phyloP scores from a whole-genome alignment of 1,140 invertebrate genomes.

The Drosophila kikkawai region DNA sequence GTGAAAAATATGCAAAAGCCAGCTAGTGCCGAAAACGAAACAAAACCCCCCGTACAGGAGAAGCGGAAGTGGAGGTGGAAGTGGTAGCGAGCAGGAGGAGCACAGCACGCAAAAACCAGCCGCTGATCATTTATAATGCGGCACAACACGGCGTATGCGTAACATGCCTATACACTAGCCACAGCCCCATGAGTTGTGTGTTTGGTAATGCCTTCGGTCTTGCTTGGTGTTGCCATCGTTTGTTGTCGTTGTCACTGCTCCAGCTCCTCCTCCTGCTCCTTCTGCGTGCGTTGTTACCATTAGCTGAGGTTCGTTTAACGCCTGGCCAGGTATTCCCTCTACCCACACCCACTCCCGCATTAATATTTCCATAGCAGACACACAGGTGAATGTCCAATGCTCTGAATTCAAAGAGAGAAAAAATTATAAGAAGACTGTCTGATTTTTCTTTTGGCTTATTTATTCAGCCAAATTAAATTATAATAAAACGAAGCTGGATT shows the following conservation, averaged over 20 bases:
- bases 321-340: conserved; percentile 33
- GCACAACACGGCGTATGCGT: conserved; percentile 74
- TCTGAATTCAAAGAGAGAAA: not conserved
- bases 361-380: conserved; percentile 8
- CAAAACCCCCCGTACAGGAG: not conserved
- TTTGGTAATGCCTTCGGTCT: conserved; percentile 45
- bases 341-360: not conserved
- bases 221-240: conserved; percentile 14
- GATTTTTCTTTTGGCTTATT: conserved; percentile 11
- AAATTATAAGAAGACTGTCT: conserved; percentile 1
- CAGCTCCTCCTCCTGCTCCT: not conserved
- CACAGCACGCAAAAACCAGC: conserved; percentile 35
- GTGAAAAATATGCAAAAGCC: conserved; percentile 65
- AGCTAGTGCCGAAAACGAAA: conserved; percentile 40
- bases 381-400: conserved; percentile 34
- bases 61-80: conserved; percentile 26
- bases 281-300: conserved; percentile 68
- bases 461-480: conserved; percentile 11
- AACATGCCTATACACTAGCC: conserved; percentile 62
- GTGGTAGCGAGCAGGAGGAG: conserved; percentile 10
- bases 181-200: conserved; percentile 45
- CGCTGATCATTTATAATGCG: conserved; percentile 73
- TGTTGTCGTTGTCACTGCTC: conserved; percentile 19
- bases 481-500: not conserved
- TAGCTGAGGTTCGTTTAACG: conserved; percentile 69